phyloP scores from a whole-genome alignment of 2,888 invertebrate genomes.

The Lampropteryx suffumata region DNA sequence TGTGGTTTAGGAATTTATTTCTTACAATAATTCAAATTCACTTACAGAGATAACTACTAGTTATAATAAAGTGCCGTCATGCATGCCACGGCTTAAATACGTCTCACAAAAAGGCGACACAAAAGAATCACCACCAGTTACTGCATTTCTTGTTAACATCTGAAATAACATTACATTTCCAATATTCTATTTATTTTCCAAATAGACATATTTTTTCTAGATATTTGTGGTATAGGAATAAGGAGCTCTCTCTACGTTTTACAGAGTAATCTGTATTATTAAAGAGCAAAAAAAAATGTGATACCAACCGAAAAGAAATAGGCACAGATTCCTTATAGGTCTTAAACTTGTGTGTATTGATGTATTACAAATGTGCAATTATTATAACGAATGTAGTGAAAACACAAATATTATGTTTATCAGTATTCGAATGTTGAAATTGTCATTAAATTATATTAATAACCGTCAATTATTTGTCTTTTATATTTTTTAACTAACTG shows the following conservation, averaged over 20 bases:
- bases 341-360: neutral
- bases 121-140: neutral
- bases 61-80: too few species aligned
- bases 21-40: too few species aligned
- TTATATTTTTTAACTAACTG: neutral
- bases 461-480: conserved; percentile 47
- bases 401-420: conserved; percentile 49
- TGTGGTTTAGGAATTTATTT: too few species aligned
- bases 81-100: too few species aligned
- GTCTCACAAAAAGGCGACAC: too few species aligned
- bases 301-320: conserved; percentile 20
- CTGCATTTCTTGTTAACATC: conserved; percentile 8
- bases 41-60: too few species aligned
- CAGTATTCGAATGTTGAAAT: conserved; percentile 75
- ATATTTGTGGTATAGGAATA: conserved; percentile 8
- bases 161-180: conserved; percentile 10
- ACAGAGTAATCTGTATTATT: neutral
- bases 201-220: conserved; percentile 21
- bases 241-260: conserved; percentile 9
- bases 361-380: conserved; percentile 55
- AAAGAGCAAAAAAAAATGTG: neutral
- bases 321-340: conserved; percentile 14
- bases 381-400: conserved; percentile 44
- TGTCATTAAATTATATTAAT: conserved; percentile 74
- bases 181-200: conserved; percentile 12